A percentile compares a stretch with the other conserved stretches of the same genome.
Conservation (phyloP, 2,113 vertebrate genomes). For the Engystomops pustulosus region DNA sequence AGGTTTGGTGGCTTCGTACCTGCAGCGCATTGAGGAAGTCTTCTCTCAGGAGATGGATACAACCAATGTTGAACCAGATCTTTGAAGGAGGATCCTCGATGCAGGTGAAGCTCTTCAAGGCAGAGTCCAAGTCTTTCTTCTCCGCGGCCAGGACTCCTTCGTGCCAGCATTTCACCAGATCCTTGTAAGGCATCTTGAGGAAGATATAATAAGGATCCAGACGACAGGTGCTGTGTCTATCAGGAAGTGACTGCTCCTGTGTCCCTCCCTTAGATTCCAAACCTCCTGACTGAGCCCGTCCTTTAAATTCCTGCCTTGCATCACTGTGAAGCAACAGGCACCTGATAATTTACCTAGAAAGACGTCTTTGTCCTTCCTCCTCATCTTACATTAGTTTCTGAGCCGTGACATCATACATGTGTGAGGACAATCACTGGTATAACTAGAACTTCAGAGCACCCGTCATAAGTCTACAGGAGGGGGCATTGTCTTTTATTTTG, state of each 20-base stretch:
- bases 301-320: conserved; percentile 26
- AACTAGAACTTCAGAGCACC: too few relatives aligned
- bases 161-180: conserved; percentile 81
- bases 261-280: conserved; percentile 23
- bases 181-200: conserved; percentile 78
- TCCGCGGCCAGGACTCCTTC: conserved; percentile 76
- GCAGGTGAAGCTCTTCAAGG: conserved; percentile 71
- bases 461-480: too few relatives aligned
- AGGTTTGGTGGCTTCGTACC: too few relatives aligned
- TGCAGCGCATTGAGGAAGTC: conserved; percentile 73
- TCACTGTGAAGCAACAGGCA: not conserved
- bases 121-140: conserved; percentile 74
- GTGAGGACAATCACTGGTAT: too few relatives aligned
- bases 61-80: conserved; percentile 81
- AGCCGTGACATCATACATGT: not conserved
- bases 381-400: not conserved
- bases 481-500: too few relatives aligned
- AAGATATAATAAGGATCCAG: not conserved
- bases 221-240: not conserved
- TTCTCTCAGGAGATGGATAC: conserved; percentile 77
- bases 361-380: not conserved
- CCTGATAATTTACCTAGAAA: not conserved
- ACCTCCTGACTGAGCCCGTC: conserved; percentile 7
- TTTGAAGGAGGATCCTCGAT: conserved; percentile 76
- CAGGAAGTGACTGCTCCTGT: not conserved